Conservation (phyloP, 2,888 invertebrate genomes). For the Brachyopa scutellaris region DNA sequence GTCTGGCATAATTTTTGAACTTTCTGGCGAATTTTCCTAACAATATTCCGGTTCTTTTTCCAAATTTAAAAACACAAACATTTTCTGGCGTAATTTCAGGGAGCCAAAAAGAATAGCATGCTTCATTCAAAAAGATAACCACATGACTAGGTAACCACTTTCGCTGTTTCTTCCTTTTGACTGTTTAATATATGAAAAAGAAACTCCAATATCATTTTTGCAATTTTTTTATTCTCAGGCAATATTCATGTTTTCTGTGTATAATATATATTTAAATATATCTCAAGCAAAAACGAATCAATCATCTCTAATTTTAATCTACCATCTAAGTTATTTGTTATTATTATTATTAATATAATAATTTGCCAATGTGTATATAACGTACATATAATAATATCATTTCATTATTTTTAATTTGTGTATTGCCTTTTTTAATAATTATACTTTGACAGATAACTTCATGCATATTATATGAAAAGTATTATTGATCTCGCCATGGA, state of each 20-base stretch:
- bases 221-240: slow-evolving; percentile 64
- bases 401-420: slow-evolving; percentile 44
- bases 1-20: too few species aligned
- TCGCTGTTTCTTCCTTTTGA: too few species aligned
- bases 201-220: too few species aligned
- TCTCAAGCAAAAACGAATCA: slow-evolving; percentile 38
- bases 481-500: background rate
- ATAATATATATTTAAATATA: slow-evolving; percentile 31
- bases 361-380: slow-evolving; percentile 47
- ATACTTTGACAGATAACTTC: slow-evolving; percentile 28
- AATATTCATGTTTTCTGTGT: slow-evolving; percentile 60
- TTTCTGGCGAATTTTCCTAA: too few species aligned
- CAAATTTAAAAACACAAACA: too few species aligned
- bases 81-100: too few species aligned
- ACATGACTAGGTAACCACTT: too few species aligned
- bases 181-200: too few species aligned
- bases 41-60: too few species aligned
- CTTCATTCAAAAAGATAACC: too few species aligned
- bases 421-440: background rate
- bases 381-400: slow-evolving; percentile 19
- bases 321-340: slow-evolving; percentile 55
- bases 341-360: slow-evolving; percentile 71
- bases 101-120: too few species aligned
- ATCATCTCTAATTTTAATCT: slow-evolving; percentile 46
- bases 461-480: slow-evolving; percentile 17